phyloP scores from a whole-genome alignment of 2,113 vertebrate genomes.

The Prunella fulvescens region DNA sequence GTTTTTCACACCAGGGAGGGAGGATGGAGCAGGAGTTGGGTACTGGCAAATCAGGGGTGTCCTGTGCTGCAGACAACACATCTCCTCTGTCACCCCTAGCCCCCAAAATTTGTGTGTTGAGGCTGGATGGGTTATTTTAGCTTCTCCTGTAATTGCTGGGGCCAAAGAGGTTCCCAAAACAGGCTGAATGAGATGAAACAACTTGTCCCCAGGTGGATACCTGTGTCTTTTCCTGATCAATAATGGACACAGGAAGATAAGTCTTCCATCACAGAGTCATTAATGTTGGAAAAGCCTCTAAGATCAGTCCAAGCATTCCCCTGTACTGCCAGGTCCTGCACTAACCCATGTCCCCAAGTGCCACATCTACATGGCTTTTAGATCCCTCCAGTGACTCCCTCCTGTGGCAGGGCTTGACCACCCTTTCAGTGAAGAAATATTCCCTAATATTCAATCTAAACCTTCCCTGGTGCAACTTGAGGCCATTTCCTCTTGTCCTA shows the following conservation, averaged over 20 bases:
- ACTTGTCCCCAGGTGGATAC: neutral
- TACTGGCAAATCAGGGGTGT: neutral
- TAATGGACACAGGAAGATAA: neutral
- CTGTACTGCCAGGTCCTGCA: neutral
- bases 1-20: constrained; percentile 2
- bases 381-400: too few species aligned
- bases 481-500: neutral
- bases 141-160: neutral
- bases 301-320: neutral
- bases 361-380: neutral
- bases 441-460: neutral
- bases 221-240: neutral
- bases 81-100: neutral
- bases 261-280: neutral
- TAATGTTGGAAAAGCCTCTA: neutral
- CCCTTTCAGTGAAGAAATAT: neutral
- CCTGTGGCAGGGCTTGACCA: neutral
- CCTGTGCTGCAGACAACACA: neutral
- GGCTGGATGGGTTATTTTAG: neutral
- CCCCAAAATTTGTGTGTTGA: neutral
- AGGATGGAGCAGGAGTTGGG: neutral
- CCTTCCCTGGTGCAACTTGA: neutral
- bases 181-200: neutral
- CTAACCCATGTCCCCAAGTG: too few species aligned
- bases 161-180: neutral